phyloP scores from a whole-genome alignment of 2,113 vertebrate species.

The Nanger granti region DNA sequence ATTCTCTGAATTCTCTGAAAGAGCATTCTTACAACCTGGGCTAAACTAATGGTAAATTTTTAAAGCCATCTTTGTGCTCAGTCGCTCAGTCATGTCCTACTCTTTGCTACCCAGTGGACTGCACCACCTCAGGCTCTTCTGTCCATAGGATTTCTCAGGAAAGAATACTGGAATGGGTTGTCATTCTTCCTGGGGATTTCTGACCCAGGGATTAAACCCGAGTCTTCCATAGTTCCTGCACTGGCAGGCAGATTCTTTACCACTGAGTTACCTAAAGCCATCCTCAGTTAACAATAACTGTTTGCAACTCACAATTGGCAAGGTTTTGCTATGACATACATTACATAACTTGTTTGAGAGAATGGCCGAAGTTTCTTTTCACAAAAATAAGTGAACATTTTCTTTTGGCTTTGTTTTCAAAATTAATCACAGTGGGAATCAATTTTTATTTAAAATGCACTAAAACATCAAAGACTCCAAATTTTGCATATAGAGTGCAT shows the following conservation, averaged over 20 bases:
- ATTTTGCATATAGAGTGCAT: background rate
- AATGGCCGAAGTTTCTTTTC: conserved; percentile 65
- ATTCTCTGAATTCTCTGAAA: background rate
- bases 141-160: background rate
- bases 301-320: background rate
- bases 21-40: background rate
- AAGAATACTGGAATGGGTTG: background rate
- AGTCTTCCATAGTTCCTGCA: background rate
- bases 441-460: conserved; percentile 56
- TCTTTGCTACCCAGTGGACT: background rate
- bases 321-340: conserved; percentile 38
- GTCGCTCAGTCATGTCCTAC: background rate
- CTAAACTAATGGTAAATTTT: background rate
- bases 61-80: background rate
- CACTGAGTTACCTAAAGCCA: background rate
- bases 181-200: background rate
- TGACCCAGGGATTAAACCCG: background rate
- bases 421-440: conserved; percentile 68
- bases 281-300: background rate
- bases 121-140: background rate
- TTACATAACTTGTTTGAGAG: conserved; percentile 36
- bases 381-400: background rate
- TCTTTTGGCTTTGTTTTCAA: conserved; percentile 63
- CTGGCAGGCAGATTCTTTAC: background rate
- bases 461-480: conserved; percentile 60